Evolutionary conservation across 2,113 vertebrate species (phyloP), one percentile per base, ranked within the genome.

Genomic region (Paramisgurnus dabryanus): DNA sequence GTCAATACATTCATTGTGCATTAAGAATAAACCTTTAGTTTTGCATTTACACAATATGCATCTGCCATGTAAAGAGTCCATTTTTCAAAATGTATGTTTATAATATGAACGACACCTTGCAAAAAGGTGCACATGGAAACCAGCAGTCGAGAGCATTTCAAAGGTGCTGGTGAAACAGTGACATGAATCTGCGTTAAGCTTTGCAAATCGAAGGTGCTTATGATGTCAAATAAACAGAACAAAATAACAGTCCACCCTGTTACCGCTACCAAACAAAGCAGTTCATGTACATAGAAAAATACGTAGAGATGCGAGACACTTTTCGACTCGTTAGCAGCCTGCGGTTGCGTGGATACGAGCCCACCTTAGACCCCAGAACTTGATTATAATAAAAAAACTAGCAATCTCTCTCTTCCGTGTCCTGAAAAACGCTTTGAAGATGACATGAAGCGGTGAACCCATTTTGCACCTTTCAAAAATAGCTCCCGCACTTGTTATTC

Each of bases 401-500:
- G 6, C 4, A 17, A 17, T 43, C 7, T 58, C 18, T 45, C 18
- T 11, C 45, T 53, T 76, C 34, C 45, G 12, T 58, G 55, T 58
- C 17, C n/a, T 17, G 6, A 7, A 57, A 64, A 66, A 53, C 34
- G 6, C 75, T 77, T 77, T 66, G 27, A 77, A 22, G 27, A 11
- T 4, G 63, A 55, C 61, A 41, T 13, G 2, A 17, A 6, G 57
- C 22, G 12, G 50, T 61, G 34, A 39, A 80, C 69, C 76, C 60
- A 61, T 47, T 64, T 53, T 49, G 34, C 60, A 78, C 45, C 41
- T 70, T 60, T 57, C 22, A 40, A 22, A 67, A 70, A 66, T 73
- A 81, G 63, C 75, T 61, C 79, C 76, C 57, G 60, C 76, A 85
- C 78, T 84, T 81, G 68, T 66, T 68, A 49, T 55, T 70, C 66